phyloP scores from a whole-genome alignment of 1,140 invertebrate species.

The Phthorimaea operculella region DNA sequence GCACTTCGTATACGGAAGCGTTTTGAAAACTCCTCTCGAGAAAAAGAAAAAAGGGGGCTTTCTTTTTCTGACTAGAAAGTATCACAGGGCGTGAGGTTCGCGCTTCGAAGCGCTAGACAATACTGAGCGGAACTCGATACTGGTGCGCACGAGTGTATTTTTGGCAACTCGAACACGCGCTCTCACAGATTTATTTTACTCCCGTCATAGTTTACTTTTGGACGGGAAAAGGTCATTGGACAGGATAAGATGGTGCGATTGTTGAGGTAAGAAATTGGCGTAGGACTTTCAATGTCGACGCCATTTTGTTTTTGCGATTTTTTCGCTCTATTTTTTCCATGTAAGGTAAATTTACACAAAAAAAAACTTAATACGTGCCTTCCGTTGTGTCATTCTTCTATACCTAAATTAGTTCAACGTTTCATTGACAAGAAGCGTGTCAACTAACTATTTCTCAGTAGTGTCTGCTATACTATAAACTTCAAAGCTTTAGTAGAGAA shows the following conservation, averaged over 20 bases:
- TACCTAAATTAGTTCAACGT: too few relatives aligned
- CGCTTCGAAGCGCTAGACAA: slow-evolving; percentile 14
- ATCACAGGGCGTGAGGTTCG: slow-evolving; percentile 34
- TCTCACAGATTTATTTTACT: slow-evolving; percentile 28
- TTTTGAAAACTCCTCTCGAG: not conserved
- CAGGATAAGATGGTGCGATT: slow-evolving; percentile 19
- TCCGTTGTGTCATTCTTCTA: too few relatives aligned
- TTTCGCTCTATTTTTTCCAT: too few relatives aligned
- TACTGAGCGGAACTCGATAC: slow-evolving; percentile 56
- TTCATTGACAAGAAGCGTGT: too few relatives aligned
- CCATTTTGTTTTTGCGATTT: not conserved
- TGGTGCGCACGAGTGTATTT: slow-evolving; percentile 43
- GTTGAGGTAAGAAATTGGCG: not conserved
- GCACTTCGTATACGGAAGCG: not conserved
- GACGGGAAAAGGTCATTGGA: slow-evolving; percentile 61
- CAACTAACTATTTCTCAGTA: too few relatives aligned
- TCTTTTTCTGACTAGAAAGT: slow-evolving; percentile 36
- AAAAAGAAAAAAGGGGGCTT: not conserved
- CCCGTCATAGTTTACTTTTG: slow-evolving; percentile 55
- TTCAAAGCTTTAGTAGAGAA: too few relatives aligned
- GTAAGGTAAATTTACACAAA: too few relatives aligned
- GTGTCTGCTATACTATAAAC: too few relatives aligned
- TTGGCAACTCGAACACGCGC: slow-evolving; percentile 36
- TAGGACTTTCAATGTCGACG: not conserved
- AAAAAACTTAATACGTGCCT: too few relatives aligned